Conservation (phyloP, 2,888 invertebrate species). For the Argynnis bischoffii region DNA sequence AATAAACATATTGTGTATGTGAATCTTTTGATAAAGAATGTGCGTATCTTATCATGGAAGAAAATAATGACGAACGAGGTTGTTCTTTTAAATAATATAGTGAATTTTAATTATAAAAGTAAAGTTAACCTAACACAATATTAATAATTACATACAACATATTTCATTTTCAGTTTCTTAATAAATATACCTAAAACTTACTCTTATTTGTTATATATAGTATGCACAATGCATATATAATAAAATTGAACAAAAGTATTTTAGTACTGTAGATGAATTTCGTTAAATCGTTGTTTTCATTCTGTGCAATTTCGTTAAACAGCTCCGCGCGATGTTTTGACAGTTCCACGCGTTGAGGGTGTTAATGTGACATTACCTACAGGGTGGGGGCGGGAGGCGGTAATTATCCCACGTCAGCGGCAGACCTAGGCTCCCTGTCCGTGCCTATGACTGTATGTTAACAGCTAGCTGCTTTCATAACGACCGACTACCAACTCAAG, state of each 20-base stretch:
- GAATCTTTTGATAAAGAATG: too few relatives aligned
- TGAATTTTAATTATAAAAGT: too few relatives aligned
- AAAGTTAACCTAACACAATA: too few relatives aligned
- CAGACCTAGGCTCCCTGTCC: conserved; percentile 75
- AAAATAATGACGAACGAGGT: too few relatives aligned
- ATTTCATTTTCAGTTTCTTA: too few relatives aligned
- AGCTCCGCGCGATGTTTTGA: conserved; percentile 71
- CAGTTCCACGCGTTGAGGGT: conserved; percentile 71
- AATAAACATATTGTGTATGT: too few relatives aligned
- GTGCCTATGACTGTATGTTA: conserved; percentile 57
- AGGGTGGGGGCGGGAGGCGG: conserved; percentile 51
- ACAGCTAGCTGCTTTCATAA: conserved; percentile 47
- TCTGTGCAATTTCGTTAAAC: conserved; percentile 67
- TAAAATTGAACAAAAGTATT: conserved; percentile 15
- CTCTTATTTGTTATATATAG: too few relatives aligned
- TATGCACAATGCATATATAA: too few relatives aligned
- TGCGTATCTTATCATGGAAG: too few relatives aligned
- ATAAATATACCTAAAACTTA: too few relatives aligned
- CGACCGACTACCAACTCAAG: conserved; percentile 36
- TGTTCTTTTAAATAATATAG: too few relatives aligned
- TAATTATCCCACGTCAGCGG: conserved; percentile 79
- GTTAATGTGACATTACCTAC: conserved; percentile 78
- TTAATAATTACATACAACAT: too few relatives aligned
- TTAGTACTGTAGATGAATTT: conserved; percentile 36
- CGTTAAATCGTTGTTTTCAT: conserved; percentile 56